These are phyloP conservation scores for Isotomurus palustris DNA, from an alignment of 2,888 invertebrate genomes.

Conservation along the genomic window DNA sequence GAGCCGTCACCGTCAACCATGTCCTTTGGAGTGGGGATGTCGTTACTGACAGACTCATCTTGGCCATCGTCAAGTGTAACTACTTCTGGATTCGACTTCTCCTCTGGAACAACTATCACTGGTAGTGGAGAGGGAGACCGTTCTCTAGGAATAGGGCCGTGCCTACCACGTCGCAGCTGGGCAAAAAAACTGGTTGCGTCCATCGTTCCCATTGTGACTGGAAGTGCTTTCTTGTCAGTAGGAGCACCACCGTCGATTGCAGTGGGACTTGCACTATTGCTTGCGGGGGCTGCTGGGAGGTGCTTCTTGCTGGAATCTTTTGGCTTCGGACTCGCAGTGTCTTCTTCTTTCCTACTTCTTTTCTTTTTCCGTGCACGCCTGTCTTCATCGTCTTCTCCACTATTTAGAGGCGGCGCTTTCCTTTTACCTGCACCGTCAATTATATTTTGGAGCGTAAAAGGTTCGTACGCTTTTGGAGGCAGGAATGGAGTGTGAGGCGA, in stretches of 20 bases:
- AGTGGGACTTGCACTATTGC: neutral
- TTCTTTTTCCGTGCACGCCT: conserved; percentile 27
- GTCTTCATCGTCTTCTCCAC: conserved; percentile 12
- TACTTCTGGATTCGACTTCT: conserved; percentile 26
- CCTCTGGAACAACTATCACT: conserved; percentile 21
- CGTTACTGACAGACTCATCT: neutral
- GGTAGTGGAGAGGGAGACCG: conserved; percentile 36
- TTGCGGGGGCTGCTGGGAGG: conserved; percentile 24
- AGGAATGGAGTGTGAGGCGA: conserved; percentile 68
- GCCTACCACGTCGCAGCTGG: conserved; percentile 75
- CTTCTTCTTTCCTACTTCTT: conserved; percentile 36
- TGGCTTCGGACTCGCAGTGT: conserved; percentile 37
- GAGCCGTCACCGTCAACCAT: too few relatives aligned
- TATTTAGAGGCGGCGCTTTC: neutral
- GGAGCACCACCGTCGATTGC: neutral
- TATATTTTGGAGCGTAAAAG: conserved; percentile 29
- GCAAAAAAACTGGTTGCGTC: conserved; percentile 85
- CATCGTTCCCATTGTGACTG: conserved; percentile 61
- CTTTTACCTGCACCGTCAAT: conserved; percentile 13
- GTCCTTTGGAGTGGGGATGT: too few relatives aligned
- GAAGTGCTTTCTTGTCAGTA: conserved; percentile 8
- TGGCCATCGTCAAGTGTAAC: conserved; percentile 26
- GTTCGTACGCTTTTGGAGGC: conserved; percentile 56
- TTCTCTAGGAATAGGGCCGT: conserved; percentile 38
- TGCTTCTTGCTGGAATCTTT: conserved; percentile 13